Evolutionary conservation across 2,113 vertebrate species (phyloP), one percentile per base, ranked within the genome.

Genomic region (Fukomys damarensis): DNA sequence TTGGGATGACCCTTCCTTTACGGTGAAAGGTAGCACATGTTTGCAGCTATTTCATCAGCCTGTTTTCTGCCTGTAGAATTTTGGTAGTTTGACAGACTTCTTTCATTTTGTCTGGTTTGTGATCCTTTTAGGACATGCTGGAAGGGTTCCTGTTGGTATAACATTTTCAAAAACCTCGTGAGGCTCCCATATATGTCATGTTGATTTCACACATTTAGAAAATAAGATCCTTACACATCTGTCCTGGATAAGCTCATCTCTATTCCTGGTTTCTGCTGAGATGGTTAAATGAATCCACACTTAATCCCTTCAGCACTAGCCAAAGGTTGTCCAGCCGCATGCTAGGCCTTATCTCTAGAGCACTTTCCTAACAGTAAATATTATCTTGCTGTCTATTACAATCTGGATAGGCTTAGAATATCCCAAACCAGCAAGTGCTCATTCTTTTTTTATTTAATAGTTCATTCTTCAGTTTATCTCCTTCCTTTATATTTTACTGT

Each of bases 401-500:
- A 86, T 80, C 84, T 93, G 56, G 86, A 79, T 81, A 77, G 77
- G 32, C 7, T 58, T 20, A 88, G 30, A 86, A 84, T 93, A 46
- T 94, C 54, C 59, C 56, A 86, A 93, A 30, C 61, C 81, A 76
- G 68, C 32, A 92, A 92, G 17, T 92, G 7, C 10, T 86, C 11
- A 2, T 86, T 91, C 59, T 20, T 90, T 94, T 94, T 61, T 61
- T 22, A 22, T 38, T 79, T 91, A 68, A 59, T 24, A 83, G 28
- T 41, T 89, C 86, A 54, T 94, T 88, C 76, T 35, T 94, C 30
- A 10, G 32, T 94, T 92, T 96, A 8, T 84, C 82, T 79, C 54
- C 90, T 92, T 83, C 59, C 84, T 91, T 30, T 90, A 4, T 86
- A 84, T 74, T 94, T 92, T 94, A 89, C 32, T 87, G 12, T 82